phyloP scores from a whole-genome alignment of 2,797 vertebrate genomes.

The Dromococcyx pavoninus region DNA sequence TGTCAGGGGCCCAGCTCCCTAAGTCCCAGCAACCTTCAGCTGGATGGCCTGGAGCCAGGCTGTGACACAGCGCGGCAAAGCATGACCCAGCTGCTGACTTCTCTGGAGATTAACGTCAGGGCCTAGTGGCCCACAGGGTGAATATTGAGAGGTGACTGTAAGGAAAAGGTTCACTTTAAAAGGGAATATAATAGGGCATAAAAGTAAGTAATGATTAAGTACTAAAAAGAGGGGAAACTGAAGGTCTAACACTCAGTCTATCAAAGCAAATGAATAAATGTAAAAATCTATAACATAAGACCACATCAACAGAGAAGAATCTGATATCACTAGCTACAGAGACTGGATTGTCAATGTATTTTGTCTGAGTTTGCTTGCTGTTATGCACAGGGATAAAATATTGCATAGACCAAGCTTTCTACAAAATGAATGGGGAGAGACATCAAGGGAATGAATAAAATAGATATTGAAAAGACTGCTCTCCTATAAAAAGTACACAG shows the following conservation, averaged over 20 bases:
- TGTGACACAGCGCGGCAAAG: rapidly evolving
- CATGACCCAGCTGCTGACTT: rapidly evolving
- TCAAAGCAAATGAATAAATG: background rate
- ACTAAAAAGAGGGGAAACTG: background rate
- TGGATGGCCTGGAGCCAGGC: background rate
- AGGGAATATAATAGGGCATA: rapidly evolving
- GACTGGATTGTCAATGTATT: rapidly evolving
- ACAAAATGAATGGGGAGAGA: background rate
- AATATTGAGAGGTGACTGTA: background rate
- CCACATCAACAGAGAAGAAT: background rate
- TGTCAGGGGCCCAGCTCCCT: background rate
- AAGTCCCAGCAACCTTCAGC: background rate
- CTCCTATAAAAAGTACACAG: background rate
- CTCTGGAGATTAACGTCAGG: background rate
- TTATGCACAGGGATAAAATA: background rate
- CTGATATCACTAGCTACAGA: background rate
- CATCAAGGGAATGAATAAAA: background rate
- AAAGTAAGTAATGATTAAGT: background rate
- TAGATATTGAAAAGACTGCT: background rate
- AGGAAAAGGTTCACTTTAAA: background rate
- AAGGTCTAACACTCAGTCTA: background rate
- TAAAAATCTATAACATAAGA: background rate
- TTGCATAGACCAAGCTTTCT: background rate
- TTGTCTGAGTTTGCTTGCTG: background rate
- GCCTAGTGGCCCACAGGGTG: background rate